phyloP scores from a whole-genome alignment of 2,888 invertebrate genomes.

The Trachelus iudaicus region DNA sequence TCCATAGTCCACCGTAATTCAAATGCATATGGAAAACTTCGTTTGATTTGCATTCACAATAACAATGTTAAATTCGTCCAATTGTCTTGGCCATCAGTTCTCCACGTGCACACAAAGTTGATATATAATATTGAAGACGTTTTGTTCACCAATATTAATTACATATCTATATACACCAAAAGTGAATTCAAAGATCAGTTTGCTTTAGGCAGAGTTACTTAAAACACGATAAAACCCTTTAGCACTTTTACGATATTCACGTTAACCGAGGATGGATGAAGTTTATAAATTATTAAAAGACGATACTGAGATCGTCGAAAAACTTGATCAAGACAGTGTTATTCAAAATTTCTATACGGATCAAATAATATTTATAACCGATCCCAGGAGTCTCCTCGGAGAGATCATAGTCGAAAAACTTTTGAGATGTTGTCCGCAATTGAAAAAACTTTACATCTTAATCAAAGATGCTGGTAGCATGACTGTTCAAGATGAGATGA shows the following conservation, averaged over 20 bases:
- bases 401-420: background rate
- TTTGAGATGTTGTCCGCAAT: constrained; percentile 16
- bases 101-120: background rate
- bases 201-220: background rate
- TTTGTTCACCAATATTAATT: background rate
- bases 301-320: background rate
- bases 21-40: background rate
- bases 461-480: constrained; percentile 18
- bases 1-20: background rate
- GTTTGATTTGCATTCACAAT: background rate
- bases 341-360: background rate
- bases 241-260: background rate
- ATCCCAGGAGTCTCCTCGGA: background rate
- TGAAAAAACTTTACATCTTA: constrained; percentile 21
- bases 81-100: background rate
- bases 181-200: background rate
- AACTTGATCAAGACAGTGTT: background rate
- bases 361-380: background rate
- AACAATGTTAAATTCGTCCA: background rate
- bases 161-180: background rate
- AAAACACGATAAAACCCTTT: background rate
- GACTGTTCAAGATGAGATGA: constrained; percentile 16
- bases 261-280: background rate
- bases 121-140: background rate
- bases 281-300: background rate